Evolutionary conservation across 2,888 invertebrate species (phyloP).

Genomic region (Ecliptopera silaceata): DNA sequence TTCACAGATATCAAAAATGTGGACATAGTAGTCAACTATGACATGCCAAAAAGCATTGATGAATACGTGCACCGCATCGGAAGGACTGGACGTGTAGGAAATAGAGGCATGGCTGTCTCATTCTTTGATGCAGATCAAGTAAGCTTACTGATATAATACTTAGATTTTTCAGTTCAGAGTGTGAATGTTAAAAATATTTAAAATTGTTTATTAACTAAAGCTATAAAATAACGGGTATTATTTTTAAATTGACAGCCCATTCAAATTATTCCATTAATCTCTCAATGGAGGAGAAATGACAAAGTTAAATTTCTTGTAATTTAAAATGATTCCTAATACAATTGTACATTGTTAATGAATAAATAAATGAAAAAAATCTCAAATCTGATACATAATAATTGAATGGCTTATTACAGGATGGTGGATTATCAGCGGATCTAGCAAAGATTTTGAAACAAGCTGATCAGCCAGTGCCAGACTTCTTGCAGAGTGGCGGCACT

Average conservation of each 20-base stretch:
- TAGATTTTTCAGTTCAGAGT: constrained; percentile 76
- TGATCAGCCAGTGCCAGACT: constrained; percentile 90
- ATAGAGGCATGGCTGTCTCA: constrained; percentile 93
- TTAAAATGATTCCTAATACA: too few species aligned
- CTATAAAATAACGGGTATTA: too few species aligned
- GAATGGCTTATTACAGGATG: constrained; percentile 73
- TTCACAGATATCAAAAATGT: constrained; percentile 91
- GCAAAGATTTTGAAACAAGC: constrained; percentile 90
- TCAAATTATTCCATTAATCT: too few species aligned
- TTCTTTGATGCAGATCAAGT: constrained; percentile 87
- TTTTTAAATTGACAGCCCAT: too few species aligned
- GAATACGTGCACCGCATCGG: constrained; percentile 98
- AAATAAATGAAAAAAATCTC: too few species aligned
- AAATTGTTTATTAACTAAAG: too few species aligned
- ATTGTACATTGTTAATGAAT: too few species aligned
- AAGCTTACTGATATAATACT: constrained; percentile 28
- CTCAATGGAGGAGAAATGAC: too few species aligned
- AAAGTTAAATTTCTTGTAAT: too few species aligned
- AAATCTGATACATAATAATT: too few species aligned
- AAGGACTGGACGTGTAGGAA: constrained; percentile 96
- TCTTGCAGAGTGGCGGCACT: constrained; percentile 81
- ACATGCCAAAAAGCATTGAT: constrained; percentile 94
- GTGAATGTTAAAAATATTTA: too few species aligned
- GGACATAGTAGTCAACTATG: constrained; percentile 95
- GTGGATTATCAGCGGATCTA: constrained; percentile 84